Evolutionary conservation across 2,888 invertebrate genomes (phyloP), one percentile per base, ranked within the genome.

Genomic region (Meliscaeva auricollis): DNA sequence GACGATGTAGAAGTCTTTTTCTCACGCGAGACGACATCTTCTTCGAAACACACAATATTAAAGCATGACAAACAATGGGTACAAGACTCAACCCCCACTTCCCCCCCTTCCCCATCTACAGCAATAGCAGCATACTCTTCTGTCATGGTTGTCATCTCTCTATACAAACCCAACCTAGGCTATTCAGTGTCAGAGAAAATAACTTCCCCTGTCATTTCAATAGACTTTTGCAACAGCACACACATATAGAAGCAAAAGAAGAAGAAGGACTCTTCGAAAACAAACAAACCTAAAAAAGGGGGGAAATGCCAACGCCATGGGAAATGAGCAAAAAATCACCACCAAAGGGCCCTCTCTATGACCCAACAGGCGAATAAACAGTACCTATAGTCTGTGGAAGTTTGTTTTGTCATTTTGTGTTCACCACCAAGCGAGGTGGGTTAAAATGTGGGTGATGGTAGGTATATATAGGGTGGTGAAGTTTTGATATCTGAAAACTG

Each of bases 131-230:
- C 56, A 56, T 69, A 64, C 75, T 54, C 58, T 60, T 72, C 60
- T 70, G 81, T 77, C 81, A 76, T 72, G 84, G 80, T 69, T 81
- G 81, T 85, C 81, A 85, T 85, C 58, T 73, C 52, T 48, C 64
- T 58, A 62, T 32, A 30, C 52, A 41, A 48, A 75, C 70, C 26
- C 54, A 56, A 72, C 68, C 72, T 54, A 69, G 56, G 81, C 85
- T 81, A 81, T 81, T 85, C 81, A 85, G 81, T 85, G 85, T 85
- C 81, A 85, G 73, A 62, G 77, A 72, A 77, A 85, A 85, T 85
- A 85, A 85, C 81, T 77, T 85, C 85, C 73, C 81, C 73, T 85
- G 81, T 85, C 81, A 81, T 81, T 81, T 81, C 72, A 81, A 81
- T 85, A 76, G 81, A 76, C 68, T 73, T 74, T 74, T 56, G 70